phyloP scores from a whole-genome alignment of 2,888 invertebrate species.

The Laspeyria flexula region DNA sequence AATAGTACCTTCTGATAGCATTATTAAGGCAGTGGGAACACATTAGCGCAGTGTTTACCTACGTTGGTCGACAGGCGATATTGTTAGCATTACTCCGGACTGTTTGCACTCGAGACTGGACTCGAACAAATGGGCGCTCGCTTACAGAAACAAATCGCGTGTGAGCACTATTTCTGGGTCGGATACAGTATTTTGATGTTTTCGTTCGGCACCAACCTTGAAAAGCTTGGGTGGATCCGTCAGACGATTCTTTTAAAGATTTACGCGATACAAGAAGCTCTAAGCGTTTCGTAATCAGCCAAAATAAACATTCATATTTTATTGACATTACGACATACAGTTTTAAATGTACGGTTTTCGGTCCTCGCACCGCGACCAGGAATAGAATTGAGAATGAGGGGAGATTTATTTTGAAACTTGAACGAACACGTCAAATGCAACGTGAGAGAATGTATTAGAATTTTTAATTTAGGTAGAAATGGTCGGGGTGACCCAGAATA shows the following conservation, averaged over 20 bases:
- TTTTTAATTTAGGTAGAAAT: conserved; percentile 43
- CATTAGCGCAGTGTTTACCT: conserved; percentile 50
- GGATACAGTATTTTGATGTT: conserved; percentile 72
- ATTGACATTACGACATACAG: conserved; percentile 82
- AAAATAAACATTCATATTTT: conserved; percentile 84
- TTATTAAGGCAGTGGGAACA: conserved; percentile 25
- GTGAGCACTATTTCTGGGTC: conserved; percentile 69
- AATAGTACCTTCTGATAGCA: conserved; percentile 11
- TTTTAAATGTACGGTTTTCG: conserved; percentile 64
- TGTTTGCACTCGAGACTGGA: conserved; percentile 46
- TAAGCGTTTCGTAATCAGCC: conserved; percentile 80
- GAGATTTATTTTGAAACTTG: conserved; percentile 75
- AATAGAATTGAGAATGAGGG: conserved; percentile 75
- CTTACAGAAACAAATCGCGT: conserved; percentile 59
- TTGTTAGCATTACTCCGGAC: conserved; percentile 49
- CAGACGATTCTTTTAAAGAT: conserved; percentile 73
- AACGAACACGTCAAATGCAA: conserved; percentile 58
- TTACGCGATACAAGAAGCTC: conserved; percentile 67
- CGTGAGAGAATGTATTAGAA: conserved; percentile 47
- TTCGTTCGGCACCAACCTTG: conserved; percentile 71
- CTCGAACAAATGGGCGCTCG: conserved; percentile 55
- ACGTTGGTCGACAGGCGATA: conserved; percentile 36
- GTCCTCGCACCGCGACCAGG: conserved; percentile 58
- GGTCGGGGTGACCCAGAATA: conserved; percentile 26
- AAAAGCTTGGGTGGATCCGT: conserved; percentile 62